phyloP scores from a whole-genome alignment of 2,797 vertebrate species.

The Prunella strophiata region DNA sequence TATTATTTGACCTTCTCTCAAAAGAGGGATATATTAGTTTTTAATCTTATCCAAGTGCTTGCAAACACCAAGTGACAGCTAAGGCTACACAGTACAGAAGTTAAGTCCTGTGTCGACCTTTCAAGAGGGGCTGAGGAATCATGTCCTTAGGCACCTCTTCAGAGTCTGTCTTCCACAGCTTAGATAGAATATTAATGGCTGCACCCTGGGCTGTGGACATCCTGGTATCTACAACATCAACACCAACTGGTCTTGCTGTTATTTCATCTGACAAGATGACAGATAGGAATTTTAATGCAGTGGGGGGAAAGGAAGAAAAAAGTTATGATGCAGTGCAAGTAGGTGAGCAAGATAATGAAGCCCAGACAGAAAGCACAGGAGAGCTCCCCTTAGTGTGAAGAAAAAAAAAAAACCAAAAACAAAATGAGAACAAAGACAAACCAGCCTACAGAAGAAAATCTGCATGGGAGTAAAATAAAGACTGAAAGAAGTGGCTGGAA shows the following conservation, averaged over 20 bases:
- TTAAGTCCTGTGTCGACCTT: not conserved
- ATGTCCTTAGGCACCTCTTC: not conserved
- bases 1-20: not conserved
- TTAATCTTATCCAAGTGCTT: not conserved
- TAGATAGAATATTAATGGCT: not conserved
- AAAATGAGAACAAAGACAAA: not conserved
- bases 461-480: not conserved
- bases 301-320: not conserved
- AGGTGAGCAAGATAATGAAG: not conserved
- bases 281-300: not conserved
- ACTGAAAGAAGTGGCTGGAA: not conserved
- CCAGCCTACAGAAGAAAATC: not conserved
- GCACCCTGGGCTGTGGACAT: not conserved
- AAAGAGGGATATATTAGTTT: not conserved
- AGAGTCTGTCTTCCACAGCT: not conserved
- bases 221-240: not conserved
- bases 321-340: not conserved
- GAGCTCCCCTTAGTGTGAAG: accelerated
- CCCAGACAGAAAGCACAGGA: not conserved
- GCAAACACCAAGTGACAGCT: not conserved
- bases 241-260: not conserved
- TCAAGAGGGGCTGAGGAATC: slow-evolving; percentile 8
- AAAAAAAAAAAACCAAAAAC: not conserved
- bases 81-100: not conserved
- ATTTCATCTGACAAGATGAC: not conserved